Evolutionary conservation across 2,113 vertebrate genomes (phyloP), one percentile per base, ranked within the genome.

Genomic region (Pyrgilauda ruficollis): DNA sequence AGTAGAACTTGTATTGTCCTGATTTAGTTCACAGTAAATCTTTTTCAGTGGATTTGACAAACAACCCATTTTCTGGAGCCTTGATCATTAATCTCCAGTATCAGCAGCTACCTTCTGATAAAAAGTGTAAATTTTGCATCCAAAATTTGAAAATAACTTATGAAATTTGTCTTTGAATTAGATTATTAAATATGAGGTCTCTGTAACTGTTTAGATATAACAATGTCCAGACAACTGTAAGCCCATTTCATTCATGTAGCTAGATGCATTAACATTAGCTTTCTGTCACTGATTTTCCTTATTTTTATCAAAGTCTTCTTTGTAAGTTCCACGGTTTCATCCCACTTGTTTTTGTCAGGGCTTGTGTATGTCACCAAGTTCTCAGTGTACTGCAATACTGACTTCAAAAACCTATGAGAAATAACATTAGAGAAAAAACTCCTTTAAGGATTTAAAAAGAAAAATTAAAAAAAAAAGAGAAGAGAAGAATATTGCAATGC

Each of bases 321-420:
- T 7, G 97, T 97, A n/a, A 98, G 96, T 21, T 33, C 30, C 43
- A 95, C 4, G 2, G 94, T 28, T 96, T 98, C 97, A 26, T 90
- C 89, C 98, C 98, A 98, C 47, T 97, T 98, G 94, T 98, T 98
- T 70, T 95, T 98, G n/a, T 97, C 93, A 0, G 28, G 83, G 55
- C 96, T 98, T 46, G 98, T 98, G 62, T 95, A 97, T 2, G 91
- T 95, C 41, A 77, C 97, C 74, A 98, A 89, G 50, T 98, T 98
- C 96, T 98, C 98, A 9, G 95, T 62, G 72, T 97, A 98, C 49
- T 97, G 98, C 84, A 98, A 89, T 56, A 98, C 0, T 4, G 93
- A 93, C 75, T 97, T 98, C 37, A 98, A 74, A 95, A 98, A 98
- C 91, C 98, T 98, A 84, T 1, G 3, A 79, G 30, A 88, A 91